Percentiles rank a stretch among this genome's conserved stretches.
Evolutionary conservation across 1,140 invertebrate species (phyloP).

Genomic region (Episyrphus balteatus): DNA sequence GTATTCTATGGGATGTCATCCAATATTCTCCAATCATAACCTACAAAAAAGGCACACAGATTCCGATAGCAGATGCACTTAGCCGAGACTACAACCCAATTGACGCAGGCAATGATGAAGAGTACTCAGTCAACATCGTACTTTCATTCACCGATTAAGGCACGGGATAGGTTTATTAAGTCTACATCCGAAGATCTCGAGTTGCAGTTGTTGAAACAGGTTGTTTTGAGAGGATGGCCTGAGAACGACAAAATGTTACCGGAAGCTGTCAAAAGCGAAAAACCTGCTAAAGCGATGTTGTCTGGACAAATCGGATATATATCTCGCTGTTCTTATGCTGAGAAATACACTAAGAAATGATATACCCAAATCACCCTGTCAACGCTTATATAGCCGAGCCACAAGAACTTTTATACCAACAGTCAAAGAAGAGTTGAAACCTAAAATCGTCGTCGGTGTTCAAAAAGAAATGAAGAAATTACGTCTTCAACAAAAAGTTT

Average conservation of each 20-base stretch:
- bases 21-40: slow-evolving; percentile 25
- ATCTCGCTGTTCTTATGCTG: not conserved
- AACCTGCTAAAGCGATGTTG: slow-evolving; percentile 9
- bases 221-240: slow-evolving; percentile 13
- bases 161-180: not conserved
- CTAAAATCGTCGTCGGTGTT: too few relatives aligned
- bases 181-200: not conserved
- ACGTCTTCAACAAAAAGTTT: too few relatives aligned
- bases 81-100: slow-evolving; percentile 6
- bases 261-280: slow-evolving; percentile 7
- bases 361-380: too few relatives aligned
- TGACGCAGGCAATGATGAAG: slow-evolving; percentile 3
- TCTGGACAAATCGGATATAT: not conserved
- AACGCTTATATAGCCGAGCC: too few relatives aligned
- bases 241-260: slow-evolving; percentile 2
- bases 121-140: not conserved
- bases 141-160: not conserved
- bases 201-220: slow-evolving; percentile 1
- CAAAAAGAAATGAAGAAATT: too few relatives aligned
- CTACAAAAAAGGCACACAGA: slow-evolving; percentile 15
- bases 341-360: not conserved
- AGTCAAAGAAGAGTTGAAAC: too few relatives aligned
- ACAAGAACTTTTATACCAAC: too few relatives aligned
- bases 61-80: slow-evolving; percentile 22
- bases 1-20: too few relatives aligned